Conservation (phyloP, 1,140 invertebrate genomes). For the Hylaeus anthracinus region DNA sequence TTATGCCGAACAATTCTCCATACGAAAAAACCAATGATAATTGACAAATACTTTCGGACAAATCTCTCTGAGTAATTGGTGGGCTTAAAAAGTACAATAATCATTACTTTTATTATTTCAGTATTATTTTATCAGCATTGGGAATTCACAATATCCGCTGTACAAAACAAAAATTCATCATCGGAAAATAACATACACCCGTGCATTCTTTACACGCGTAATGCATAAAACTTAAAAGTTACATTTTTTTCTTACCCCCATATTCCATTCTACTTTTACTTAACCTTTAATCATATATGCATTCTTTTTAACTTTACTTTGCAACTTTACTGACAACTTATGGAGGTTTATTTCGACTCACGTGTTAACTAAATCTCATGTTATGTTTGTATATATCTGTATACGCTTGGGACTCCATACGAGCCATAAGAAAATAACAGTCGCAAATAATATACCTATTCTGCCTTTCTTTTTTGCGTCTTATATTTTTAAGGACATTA, state of each 20-base stretch:
- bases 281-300: constrained; percentile 40
- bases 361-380: constrained; percentile 68
- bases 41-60: constrained; percentile 27
- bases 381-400: constrained; percentile 65
- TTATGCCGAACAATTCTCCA: not conserved
- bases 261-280: constrained; percentile 46
- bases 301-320: constrained; percentile 56
- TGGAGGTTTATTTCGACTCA: constrained; percentile 53
- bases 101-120: constrained; percentile 46
- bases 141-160: constrained; percentile 75
- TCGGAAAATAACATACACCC: constrained; percentile 68
- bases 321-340: constrained; percentile 54
- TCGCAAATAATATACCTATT: constrained; percentile 72
- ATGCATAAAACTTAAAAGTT: constrained; percentile 67
- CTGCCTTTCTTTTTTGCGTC: constrained; percentile 53
- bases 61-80: constrained; percentile 17
- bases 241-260: constrained; percentile 51
- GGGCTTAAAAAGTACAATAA: constrained; percentile 41
- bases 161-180: constrained; percentile 76
- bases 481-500: constrained; percentile 60
- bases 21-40: constrained; percentile 32
- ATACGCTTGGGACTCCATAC: constrained; percentile 62
- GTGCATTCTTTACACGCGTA: constrained; percentile 53
- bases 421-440: constrained; percentile 78
- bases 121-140: constrained; percentile 65